Base-by-base conservation (phyloP, 92 coral and sea anemone species). In the Epizoanthus ramosus region DNA sequence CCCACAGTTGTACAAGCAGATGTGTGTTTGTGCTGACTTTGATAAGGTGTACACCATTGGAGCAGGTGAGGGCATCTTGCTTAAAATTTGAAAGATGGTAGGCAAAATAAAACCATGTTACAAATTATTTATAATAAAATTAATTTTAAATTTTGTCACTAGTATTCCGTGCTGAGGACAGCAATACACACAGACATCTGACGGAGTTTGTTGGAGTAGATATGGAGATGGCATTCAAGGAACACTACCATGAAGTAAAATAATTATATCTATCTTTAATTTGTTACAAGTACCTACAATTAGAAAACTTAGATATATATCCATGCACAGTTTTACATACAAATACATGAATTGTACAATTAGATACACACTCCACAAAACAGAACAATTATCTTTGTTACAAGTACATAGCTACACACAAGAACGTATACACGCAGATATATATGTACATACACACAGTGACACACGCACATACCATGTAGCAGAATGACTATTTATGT, bases 111-210 rank as follows among this genome's bases (percentile, higher is more conserved):
- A 60, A 25, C 16, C 24, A 58, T 52, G 5, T 45, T 33, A 25
- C 23, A 58, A 10, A 10, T 28, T 10, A 5, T 19, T 69, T n/a
- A n/a, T n/a, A n/a, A n/a, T n/a, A n/a, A 3, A 45, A 13, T 12
- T 3, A 15, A 0, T 6, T 33, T 5, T 9, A 21, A 24, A 0
- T 85, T 70, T 57, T 21, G 47, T 47, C 28, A 56, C 22, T 71
- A 95, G 98, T 95, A 45, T 95, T 95, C 73, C 93, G 98, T 84
- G 98, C 98, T 59, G 98, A 95, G 74, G 98, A 95, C 84, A 95
- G 98, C 22, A 95, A 95, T 80, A 95, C 98, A 9, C 98, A 95
- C 89, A 84, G 98, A 59, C 98, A 95, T 68, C 86, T 95, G 63
- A 91, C 96, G 65, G 98, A 95, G 85, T 95, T 95, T 82, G 91